Evolutionary conservation across 2,113 vertebrate genomes (phyloP).

Genomic region (Psittacus erithacus): DNA sequence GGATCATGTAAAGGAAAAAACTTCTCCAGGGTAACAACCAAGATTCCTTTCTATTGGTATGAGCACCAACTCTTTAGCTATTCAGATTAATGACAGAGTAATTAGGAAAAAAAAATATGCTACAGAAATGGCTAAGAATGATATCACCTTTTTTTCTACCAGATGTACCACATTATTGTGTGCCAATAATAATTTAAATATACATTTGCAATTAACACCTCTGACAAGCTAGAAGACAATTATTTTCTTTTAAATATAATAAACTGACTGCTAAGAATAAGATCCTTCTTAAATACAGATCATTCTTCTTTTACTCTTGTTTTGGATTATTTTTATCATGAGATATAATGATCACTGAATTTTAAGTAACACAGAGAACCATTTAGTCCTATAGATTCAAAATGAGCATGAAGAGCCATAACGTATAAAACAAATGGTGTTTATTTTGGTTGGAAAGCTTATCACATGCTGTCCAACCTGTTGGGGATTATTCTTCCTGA

Average conservation of each 20-base stretch:
- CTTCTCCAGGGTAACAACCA: not conserved
- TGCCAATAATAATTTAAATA: slow-evolving; percentile 42
- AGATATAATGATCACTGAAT: not conserved
- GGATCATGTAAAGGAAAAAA: slow-evolving; percentile 11
- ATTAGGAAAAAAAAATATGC: slow-evolving; percentile 12
- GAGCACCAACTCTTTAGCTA: slow-evolving; percentile 18
- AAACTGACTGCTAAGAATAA: not conserved
- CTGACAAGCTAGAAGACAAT: slow-evolving; percentile 17
- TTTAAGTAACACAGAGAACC: not conserved
- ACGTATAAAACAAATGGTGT: not conserved
- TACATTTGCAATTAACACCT: slow-evolving; percentile 51
- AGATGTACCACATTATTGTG: not conserved
- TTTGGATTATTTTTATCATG: not conserved
- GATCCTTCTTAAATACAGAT: not conserved
- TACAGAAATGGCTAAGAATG: slow-evolving; percentile 25
- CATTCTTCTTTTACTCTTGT: not conserved
- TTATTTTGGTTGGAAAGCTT: not conserved
- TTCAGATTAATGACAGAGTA: slow-evolving; percentile 46
- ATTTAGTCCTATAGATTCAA: not conserved
- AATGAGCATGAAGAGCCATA: not conserved
- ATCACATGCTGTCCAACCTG: not conserved
- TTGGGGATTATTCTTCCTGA: not conserved
- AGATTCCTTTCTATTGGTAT: slow-evolving; percentile 14
- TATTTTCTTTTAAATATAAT: slow-evolving; percentile 35
- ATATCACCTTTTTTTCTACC: slow-evolving; percentile 9